Evolutionary conservation across 2,797 vertebrate species (phyloP).

Genomic region (Aythya fuligula): DNA sequence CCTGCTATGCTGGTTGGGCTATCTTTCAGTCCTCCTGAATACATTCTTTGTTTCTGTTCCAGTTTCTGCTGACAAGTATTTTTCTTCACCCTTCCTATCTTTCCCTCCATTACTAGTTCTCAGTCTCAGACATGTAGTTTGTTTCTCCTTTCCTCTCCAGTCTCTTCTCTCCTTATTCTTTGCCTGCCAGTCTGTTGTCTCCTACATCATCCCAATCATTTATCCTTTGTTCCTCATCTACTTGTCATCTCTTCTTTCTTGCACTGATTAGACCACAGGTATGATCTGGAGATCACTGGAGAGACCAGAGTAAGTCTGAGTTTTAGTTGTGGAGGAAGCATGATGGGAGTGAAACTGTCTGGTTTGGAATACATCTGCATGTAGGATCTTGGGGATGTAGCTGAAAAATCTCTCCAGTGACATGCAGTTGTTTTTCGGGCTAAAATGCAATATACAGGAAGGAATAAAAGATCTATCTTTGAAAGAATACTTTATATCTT

Average conservation of each 20-base stretch:
- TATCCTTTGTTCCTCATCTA: background rate
- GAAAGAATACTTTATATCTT: background rate
- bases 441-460: background rate
- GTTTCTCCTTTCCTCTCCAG: background rate
- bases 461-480: background rate
- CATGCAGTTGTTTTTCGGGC: background rate
- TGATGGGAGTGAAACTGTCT: background rate
- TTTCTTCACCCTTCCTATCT: background rate
- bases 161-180: background rate
- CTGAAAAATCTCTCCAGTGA: background rate
- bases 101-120: background rate
- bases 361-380: background rate
- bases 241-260: background rate
- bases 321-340: background rate
- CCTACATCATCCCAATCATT: background rate
- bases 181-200: background rate
- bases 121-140: background rate
- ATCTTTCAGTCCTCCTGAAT: background rate
- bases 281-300: background rate
- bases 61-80: background rate
- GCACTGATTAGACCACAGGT: background rate
- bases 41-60: background rate
- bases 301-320: background rate
- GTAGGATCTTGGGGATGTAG: background rate
- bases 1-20: background rate